Percentiles rank a stretch among this genome's conserved stretches.
Evolutionary conservation across 2,888 invertebrate species (phyloP).

Genomic region (Syrphus vitripennis): DNA sequence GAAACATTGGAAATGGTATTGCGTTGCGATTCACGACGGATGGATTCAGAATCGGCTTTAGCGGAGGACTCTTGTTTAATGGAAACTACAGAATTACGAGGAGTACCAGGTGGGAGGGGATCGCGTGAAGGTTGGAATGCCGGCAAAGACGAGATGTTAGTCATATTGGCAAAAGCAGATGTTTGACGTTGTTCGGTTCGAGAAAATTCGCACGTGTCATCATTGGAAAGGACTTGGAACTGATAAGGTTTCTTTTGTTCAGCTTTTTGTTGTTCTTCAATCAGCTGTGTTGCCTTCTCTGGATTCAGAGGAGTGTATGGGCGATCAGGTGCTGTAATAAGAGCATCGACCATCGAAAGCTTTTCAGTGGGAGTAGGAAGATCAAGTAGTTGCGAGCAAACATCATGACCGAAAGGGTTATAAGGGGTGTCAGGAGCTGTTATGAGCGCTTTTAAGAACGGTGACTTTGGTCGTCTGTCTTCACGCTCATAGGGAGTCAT

Average conservation of each 20-base stretch:
- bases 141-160: slow-evolving; percentile 72
- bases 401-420: slow-evolving; percentile 81
- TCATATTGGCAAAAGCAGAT: slow-evolving; percentile 80
- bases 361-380: slow-evolving; percentile 81
- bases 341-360: slow-evolving; percentile 83
- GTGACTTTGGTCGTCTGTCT: slow-evolving; percentile 82
- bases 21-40: slow-evolving; percentile 77
- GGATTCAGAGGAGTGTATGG: slow-evolving; percentile 84
- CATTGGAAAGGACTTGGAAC: slow-evolving; percentile 78
- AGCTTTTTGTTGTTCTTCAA: slow-evolving; percentile 76
- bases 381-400: slow-evolving; percentile 79
- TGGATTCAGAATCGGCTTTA: slow-evolving; percentile 77
- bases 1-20: slow-evolving; percentile 73
- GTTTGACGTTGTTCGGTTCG: slow-evolving; percentile 60
- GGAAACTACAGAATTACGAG: slow-evolving; percentile 75
- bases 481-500: slow-evolving; percentile 82
- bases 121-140: slow-evolving; percentile 80
- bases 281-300: slow-evolving; percentile 80
- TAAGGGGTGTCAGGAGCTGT: slow-evolving; percentile 86
- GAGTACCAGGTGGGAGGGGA: slow-evolving; percentile 74
- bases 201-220: slow-evolving; percentile 74
- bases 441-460: slow-evolving; percentile 86
- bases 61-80: slow-evolving; percentile 69
- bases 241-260: slow-evolving; percentile 76
- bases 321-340: slow-evolving; percentile 85